These are phyloP conservation scores for Drosophila ficusphila DNA, from an alignment of 1,140 invertebrate genomes.

Conservation along the genomic window DNA sequence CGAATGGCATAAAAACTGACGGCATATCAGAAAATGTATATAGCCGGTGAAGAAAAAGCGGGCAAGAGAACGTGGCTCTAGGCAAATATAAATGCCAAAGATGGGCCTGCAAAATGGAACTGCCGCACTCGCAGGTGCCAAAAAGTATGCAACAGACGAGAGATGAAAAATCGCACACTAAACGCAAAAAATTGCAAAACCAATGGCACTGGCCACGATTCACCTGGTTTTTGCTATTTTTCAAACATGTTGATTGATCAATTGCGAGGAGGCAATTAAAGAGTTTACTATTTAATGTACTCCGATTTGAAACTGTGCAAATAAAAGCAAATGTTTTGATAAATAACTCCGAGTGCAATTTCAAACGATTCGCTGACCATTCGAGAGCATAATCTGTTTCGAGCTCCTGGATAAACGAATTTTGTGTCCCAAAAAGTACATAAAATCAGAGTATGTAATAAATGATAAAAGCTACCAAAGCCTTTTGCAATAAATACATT, in stretches of 20 bases:
- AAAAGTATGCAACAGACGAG: slow-evolving; percentile 68
- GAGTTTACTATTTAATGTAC: slow-evolving; percentile 16
- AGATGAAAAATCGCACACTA: slow-evolving; percentile 73
- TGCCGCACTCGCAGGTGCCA: slow-evolving; percentile 60
- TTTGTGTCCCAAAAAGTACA: too few relatives aligned
- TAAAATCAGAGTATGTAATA: too few relatives aligned
- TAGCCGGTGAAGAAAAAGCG: slow-evolving; percentile 27
- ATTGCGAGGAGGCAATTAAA: not conserved
- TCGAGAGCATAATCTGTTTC: too few relatives aligned
- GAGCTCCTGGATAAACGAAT: too few relatives aligned
- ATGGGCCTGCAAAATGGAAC: slow-evolving; percentile 19
- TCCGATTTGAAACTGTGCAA: not conserved
- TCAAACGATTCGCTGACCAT: not conserved
- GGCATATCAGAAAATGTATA: slow-evolving; percentile 77
- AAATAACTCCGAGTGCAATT: not conserved
- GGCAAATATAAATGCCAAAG: slow-evolving; percentile 53
- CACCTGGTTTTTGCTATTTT: slow-evolving; percentile 13
- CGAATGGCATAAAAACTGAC: slow-evolving; percentile 75
- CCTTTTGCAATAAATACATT: too few relatives aligned
- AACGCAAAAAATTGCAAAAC: slow-evolving; percentile 66
- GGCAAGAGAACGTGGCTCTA: slow-evolving; percentile 6
- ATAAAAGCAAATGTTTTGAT: not conserved
- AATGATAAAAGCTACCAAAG: too few relatives aligned
- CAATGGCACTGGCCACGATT: slow-evolving; percentile 42
- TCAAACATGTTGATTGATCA: slow-evolving; percentile 15